Evolutionary conservation across 2,113 vertebrate species (phyloP), one percentile per base, ranked within the genome.

Genomic region (Speoplatyrhinus poulsoni): DNA sequence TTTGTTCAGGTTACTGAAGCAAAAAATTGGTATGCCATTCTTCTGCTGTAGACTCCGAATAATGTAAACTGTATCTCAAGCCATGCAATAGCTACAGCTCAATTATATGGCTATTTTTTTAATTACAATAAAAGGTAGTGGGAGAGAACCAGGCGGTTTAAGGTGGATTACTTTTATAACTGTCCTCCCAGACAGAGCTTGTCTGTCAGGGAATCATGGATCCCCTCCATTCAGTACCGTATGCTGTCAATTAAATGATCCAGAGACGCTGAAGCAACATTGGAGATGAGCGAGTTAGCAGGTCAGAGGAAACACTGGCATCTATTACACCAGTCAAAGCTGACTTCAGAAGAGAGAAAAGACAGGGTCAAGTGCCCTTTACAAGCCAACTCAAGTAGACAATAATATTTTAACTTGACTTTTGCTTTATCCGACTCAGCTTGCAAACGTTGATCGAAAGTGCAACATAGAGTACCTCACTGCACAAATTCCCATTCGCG

Each of bases 61-160:
- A 85, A 75, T 47, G 13, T 47, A 36, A 10, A 60, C 77, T 74
- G 65, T 55, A 70, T 68, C 66, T 59, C 61, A 85, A 56, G 13
- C 13, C 46, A 19, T 88, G 74, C 75, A 83, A 91, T 86, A 67
- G 82, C 82, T 80, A 15, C 77, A 85, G 77, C 76, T 90, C 74
- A 79, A 82, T 84, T 81, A 71, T 85, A 75, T 80, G 70, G 62
- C 26, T 32, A 9, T 82, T 62, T 85, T 87, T 85, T 84, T 89
- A 90, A 91, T 91, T 88, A 84, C 85, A 72, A 77, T 90, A 88
- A 90, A 83, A 91, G 85, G 83, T 89, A 77, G 62, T 77, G 78
- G 77, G 79, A 67, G 85, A 77, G 82, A 87, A 83, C 77, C 82
- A 75, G 76, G 77, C 46, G 69, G 19, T 84, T 85, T 74, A 81